These are phyloP conservation scores for Campoplex nolae DNA, from an alignment of 2,888 invertebrate genomes.

Conservation along the genomic window DNA sequence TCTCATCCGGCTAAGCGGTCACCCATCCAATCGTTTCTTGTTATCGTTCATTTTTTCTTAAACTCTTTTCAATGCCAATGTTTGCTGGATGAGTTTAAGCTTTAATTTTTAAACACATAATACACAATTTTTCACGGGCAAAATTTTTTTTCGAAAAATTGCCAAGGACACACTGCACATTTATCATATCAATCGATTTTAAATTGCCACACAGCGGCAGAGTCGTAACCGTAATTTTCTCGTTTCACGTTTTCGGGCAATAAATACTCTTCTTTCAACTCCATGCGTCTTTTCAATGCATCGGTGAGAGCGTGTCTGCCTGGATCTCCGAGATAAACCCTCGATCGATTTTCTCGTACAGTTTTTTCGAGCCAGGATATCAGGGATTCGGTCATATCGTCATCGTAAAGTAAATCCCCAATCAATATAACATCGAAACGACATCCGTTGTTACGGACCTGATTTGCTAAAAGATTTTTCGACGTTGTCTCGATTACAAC, in stretches of 20 bases:
- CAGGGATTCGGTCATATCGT: slow-evolving; percentile 86
- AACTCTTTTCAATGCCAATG: too few species aligned
- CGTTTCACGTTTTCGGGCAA: slow-evolving; percentile 84
- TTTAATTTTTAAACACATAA: too few species aligned
- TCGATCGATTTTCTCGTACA: slow-evolving; percentile 69
- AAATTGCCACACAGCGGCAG: slow-evolving; percentile 85
- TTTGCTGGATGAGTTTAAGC: too few species aligned
- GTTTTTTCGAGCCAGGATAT: slow-evolving; percentile 86
- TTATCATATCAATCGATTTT: slow-evolving; percentile 30
- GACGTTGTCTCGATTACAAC: slow-evolving; percentile 82
- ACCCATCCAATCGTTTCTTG: too few species aligned
- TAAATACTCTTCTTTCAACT: slow-evolving; percentile 83
- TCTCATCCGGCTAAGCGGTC: too few species aligned
- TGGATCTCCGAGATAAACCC: slow-evolving; percentile 87
- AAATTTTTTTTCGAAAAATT: too few species aligned
- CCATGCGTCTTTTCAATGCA: slow-evolving; percentile 82
- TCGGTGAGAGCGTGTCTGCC: slow-evolving; percentile 86
- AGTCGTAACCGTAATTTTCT: slow-evolving; percentile 86
- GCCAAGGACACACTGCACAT: too few species aligned
- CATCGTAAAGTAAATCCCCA: slow-evolving; percentile 90
- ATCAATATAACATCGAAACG: slow-evolving; percentile 87
- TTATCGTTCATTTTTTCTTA: too few species aligned
- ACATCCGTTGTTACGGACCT: slow-evolving; percentile 64
- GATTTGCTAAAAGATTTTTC: slow-evolving; percentile 84
- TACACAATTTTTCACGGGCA: too few species aligned